Percentiles rank a stretch among this genome's conserved stretches.
phyloP scores from a whole-genome alignment of 2,113 vertebrate genomes.

The Brachyistius frenatus region DNA sequence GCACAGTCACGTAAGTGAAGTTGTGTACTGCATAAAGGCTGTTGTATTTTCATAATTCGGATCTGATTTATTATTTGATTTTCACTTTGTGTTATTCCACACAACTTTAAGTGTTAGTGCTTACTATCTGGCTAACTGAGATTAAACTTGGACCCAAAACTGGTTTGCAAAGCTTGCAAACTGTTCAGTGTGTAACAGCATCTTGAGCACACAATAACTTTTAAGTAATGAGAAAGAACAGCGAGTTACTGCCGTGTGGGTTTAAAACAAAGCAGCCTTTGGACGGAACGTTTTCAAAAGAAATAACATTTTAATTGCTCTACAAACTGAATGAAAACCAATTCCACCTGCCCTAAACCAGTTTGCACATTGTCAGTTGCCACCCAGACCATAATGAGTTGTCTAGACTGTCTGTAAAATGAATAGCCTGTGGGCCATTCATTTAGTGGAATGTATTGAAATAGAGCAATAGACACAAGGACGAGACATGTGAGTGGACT shows the following conservation, averaged over 20 bases:
- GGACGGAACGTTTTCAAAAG: slow-evolving; percentile 2
- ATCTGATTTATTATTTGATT: too few relatives aligned
- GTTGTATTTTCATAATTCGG: too few relatives aligned
- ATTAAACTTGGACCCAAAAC: neutral
- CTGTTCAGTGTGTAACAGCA: slow-evolving; percentile 12
- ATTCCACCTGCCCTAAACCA: slow-evolving; percentile 44
- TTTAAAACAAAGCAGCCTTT: slow-evolving; percentile 29
- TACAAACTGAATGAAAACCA: slow-evolving; percentile 57
- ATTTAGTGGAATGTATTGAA: slow-evolving; percentile 49
- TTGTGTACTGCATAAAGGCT: too few relatives aligned
- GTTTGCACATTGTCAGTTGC: slow-evolving; percentile 49
- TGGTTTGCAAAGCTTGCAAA: neutral
- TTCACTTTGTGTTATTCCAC: neutral
- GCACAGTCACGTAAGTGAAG: too few relatives aligned
- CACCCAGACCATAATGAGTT: slow-evolving; percentile 51
- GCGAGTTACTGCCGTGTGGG: slow-evolving; percentile 7
- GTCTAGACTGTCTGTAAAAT: slow-evolving; percentile 61
- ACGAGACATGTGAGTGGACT: slow-evolving; percentile 31
- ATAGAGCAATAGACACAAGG: slow-evolving; percentile 42
- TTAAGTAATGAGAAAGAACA: slow-evolving; percentile 1
- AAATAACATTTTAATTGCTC: slow-evolving; percentile 60
- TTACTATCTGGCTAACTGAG: neutral
- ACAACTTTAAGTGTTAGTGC: neutral
- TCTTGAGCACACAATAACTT: neutral
- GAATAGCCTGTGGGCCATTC: slow-evolving; percentile 54